Conservation (phyloP, 2,888 invertebrate species). For the Lepidochitona cinerea region DNA sequence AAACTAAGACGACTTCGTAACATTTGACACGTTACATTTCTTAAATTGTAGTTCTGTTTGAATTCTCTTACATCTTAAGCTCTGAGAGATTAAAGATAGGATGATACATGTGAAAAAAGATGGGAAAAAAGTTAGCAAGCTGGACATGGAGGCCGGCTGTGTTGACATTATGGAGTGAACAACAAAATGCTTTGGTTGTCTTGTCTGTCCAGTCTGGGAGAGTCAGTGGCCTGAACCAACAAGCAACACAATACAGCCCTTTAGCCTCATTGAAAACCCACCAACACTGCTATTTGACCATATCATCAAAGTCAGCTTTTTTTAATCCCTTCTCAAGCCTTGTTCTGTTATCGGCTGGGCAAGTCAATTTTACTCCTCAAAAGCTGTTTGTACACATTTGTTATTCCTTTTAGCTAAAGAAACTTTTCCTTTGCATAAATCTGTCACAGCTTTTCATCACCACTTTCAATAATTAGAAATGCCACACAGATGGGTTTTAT, state of each 20-base stretch:
- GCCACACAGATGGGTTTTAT: no score
- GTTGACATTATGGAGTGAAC: not conserved
- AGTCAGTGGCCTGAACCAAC: not conserved
- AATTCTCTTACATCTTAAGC: not conserved
- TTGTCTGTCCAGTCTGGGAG: not conserved
- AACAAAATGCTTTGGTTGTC: not conserved
- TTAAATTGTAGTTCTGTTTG: not conserved
- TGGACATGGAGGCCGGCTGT: not conserved
- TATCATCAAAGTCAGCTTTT: not conserved
- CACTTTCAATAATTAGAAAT: no score
- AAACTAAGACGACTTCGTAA: not conserved
- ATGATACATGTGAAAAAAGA: not conserved
- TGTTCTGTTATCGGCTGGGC: no score
- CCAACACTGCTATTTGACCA: not conserved
- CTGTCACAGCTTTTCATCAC: no score
- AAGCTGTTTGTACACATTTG: no score
- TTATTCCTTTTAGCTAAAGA: no score
- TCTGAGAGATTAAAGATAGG: not conserved
- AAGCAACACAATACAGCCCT: not conserved
- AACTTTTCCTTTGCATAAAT: no score
- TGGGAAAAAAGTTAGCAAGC: not conserved
- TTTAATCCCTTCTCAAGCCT: no score
- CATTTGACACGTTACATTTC: slow-evolving; percentile 5
- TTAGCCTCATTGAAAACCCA: not conserved
- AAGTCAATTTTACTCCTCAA: no score